phyloP scores from a whole-genome alignment of 2,797 vertebrate species.

The Rhinichthys osculus region DNA sequence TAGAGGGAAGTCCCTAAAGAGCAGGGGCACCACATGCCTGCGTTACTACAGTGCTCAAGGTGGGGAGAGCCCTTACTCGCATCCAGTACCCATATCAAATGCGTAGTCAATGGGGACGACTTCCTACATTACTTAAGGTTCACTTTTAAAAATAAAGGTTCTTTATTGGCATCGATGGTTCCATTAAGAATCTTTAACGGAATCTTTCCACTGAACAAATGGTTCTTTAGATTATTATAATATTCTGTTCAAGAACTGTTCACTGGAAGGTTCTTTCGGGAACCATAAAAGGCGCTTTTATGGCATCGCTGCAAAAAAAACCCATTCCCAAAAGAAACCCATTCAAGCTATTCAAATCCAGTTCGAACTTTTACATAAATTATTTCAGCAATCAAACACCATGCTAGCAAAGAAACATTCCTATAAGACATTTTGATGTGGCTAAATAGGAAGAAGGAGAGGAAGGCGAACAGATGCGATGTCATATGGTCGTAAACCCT shows the following conservation, averaged over 20 bases:
- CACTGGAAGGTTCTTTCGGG: neutral
- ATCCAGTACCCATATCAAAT: neutral
- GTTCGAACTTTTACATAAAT: neutral
- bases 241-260: neutral
- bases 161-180: neutral
- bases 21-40: constrained; percentile 19
- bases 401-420: neutral
- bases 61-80: constrained; percentile 25
- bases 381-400: neutral
- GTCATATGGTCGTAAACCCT: neutral
- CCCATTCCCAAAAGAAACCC: too few relatives aligned
- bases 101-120: neutral
- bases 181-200: neutral
- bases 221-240: neutral
- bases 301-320: neutral
- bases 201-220: neutral
- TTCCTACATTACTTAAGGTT: constrained; percentile 7
- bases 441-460: constrained; percentile 5
- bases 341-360: too few relatives aligned
- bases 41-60: constrained; percentile 12
- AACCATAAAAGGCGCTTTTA: neutral
- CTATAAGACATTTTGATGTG: neutral
- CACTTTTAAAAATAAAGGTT: neutral
- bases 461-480: constrained; percentile 35
- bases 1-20: constrained; percentile 30